phyloP scores from a whole-genome alignment of 2,888 invertebrate genomes.

The Harpagoxenus sublaevis region DNA sequence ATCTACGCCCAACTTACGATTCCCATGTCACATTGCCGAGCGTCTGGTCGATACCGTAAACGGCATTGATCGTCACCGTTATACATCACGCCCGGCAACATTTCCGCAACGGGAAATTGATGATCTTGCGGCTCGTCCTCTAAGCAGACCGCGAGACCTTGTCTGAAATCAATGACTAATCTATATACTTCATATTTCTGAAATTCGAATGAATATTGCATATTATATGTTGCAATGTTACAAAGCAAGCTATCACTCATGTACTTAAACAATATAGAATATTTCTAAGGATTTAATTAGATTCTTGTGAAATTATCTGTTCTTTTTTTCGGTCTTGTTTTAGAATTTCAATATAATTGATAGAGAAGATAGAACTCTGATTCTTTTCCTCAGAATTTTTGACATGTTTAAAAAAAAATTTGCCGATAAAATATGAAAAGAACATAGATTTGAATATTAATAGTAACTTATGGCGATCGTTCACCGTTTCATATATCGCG shows the following conservation, averaged over 20 bases:
- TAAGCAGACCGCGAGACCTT: conserved; percentile 88
- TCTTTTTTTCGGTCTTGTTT: neutral
- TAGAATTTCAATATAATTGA: neutral
- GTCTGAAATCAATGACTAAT: conserved; percentile 81
- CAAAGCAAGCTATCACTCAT: conserved; percentile 3
- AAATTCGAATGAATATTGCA: neutral
- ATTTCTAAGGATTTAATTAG: neutral
- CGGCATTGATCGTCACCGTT: conserved; percentile 88
- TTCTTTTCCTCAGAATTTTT: neutral
- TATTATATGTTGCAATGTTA: neutral
- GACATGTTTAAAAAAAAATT: neutral
- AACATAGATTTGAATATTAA: neutral
- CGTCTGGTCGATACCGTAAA: conserved; percentile 86
- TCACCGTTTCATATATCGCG: neutral
- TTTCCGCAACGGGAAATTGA: conserved; percentile 77
- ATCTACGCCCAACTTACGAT: conserved; percentile 79
- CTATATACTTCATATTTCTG: neutral
- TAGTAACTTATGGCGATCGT: neutral
- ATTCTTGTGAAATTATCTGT: neutral
- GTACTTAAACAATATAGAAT: neutral
- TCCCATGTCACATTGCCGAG: conserved; percentile 85
- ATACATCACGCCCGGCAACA: conserved; percentile 87
- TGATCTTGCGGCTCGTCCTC: conserved; percentile 87
- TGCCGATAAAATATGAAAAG: neutral
- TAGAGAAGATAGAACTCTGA: neutral